Evolutionary conservation across 1,140 invertebrate genomes (phyloP).

Genomic region (Tetragonula clypearis): DNA sequence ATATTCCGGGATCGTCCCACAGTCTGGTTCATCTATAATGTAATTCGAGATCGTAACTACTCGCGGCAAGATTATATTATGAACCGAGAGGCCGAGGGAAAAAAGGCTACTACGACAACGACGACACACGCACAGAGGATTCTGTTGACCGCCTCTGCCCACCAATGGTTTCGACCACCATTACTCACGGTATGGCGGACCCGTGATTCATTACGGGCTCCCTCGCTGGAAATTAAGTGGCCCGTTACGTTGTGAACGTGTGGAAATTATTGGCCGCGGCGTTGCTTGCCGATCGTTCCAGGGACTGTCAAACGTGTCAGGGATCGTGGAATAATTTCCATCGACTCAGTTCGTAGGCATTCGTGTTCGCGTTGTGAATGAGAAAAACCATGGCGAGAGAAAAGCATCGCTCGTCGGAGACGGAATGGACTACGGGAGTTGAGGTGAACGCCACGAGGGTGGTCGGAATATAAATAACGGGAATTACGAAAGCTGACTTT

Average conservation of each 20-base stretch:
- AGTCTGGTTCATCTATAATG: slow-evolving; percentile 64
- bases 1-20: slow-evolving; percentile 61
- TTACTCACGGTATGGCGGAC: slow-evolving; percentile 48
- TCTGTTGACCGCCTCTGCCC: slow-evolving; percentile 12
- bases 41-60: slow-evolving; percentile 68
- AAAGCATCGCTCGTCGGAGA: not conserved
- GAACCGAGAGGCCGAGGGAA: slow-evolving; percentile 27
- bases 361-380: not conserved
- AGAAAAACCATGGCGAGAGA: not conserved
- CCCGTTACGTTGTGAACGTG: slow-evolving; percentile 42
- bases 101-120: slow-evolving; percentile 16
- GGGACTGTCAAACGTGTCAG: not conserved
- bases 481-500: not conserved
- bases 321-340: not conserved
- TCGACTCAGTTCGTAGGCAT: not conserved
- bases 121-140: slow-evolving; percentile 19
- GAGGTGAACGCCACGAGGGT: not conserved
- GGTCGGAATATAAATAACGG: slow-evolving; percentile 4
- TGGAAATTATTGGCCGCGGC: slow-evolving; percentile 30
- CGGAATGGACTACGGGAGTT: not conserved
- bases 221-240: slow-evolving; percentile 55
- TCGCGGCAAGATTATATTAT: slow-evolving; percentile 60
- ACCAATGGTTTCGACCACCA: slow-evolving; percentile 18
- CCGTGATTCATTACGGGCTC: slow-evolving; percentile 61
- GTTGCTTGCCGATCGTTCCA: not conserved